phyloP scores from a whole-genome alignment of 2,888 invertebrate genomes.

The Julus scanicus region DNA sequence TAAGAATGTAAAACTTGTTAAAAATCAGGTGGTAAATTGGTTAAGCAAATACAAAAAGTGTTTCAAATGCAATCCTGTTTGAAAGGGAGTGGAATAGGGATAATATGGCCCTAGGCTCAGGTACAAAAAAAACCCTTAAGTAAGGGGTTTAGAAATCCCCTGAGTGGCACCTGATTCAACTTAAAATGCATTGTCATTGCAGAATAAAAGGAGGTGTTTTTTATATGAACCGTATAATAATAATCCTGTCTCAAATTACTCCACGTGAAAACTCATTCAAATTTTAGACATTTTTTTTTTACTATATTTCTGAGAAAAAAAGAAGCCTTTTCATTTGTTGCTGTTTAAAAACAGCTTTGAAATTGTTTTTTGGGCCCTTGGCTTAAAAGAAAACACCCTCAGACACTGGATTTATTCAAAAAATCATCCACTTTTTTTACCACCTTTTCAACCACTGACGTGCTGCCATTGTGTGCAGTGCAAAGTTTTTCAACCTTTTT shows the following conservation, averaged over 20 bases:
- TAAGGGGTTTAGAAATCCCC: neutral
- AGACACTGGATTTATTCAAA: neutral
- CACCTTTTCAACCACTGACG: too few relatives aligned
- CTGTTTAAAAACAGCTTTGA: neutral
- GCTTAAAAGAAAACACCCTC: neutral
- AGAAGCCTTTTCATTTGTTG: neutral
- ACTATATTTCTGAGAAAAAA: neutral
- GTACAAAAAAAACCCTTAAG: neutral
- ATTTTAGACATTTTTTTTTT: conserved; percentile 1
- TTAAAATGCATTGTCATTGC: neutral
- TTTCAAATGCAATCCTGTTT: neutral
- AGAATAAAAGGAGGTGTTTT: neutral
- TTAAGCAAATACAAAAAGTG: neutral
- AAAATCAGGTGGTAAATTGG: too few relatives aligned
- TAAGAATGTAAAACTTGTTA: too few relatives aligned
- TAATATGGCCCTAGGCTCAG: neutral
- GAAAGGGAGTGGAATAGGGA: neutral
- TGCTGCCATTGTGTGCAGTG: too few relatives aligned
- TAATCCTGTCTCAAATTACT: conserved; percentile 1
- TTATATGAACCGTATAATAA: neutral
- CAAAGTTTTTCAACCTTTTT: too few relatives aligned
- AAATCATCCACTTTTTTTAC: too few relatives aligned
- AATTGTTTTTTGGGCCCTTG: neutral
- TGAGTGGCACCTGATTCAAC: neutral
- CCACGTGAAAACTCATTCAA: neutral